Evolutionary conservation across 2,888 invertebrate genomes (phyloP).

Genomic region (Norana najaformis): DNA sequence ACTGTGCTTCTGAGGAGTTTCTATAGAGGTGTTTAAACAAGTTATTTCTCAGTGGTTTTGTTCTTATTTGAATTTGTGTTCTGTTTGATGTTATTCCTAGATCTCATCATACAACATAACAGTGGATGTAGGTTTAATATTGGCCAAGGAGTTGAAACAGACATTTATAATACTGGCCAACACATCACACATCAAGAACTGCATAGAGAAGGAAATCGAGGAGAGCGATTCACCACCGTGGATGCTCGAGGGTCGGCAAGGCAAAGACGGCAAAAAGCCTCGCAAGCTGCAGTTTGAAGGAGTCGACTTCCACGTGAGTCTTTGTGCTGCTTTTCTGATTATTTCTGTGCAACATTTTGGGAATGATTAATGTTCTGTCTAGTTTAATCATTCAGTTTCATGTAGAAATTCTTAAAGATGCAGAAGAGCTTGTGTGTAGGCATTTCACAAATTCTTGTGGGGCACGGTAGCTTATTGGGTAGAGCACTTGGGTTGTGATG

Average conservation of each 20-base stretch:
- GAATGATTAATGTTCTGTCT: background rate
- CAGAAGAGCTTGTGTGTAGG: background rate
- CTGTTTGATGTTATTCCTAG: background rate
- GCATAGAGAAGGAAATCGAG: slow-evolving; percentile 29
- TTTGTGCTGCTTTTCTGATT: background rate
- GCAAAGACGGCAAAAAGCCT: slow-evolving; percentile 45
- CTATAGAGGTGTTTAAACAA: background rate
- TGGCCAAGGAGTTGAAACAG: slow-evolving; percentile 70
- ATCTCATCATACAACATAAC: slow-evolving; percentile 65
- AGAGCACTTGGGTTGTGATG: too few relatives aligned
- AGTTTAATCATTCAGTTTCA: background rate
- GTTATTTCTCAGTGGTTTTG: background rate
- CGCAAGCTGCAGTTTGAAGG: slow-evolving; percentile 85
- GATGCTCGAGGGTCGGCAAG: slow-evolving; percentile 21
- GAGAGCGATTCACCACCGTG: slow-evolving; percentile 29
- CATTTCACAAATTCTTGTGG: background rate
- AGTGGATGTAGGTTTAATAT: slow-evolving; percentile 64
- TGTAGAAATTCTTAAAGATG: background rate
- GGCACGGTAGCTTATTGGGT: too few relatives aligned
- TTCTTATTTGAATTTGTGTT: background rate
- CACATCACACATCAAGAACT: background rate
- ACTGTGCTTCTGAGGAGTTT: background rate
- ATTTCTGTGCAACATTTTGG: background rate
- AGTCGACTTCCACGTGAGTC: slow-evolving; percentile 76
- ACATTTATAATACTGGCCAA: slow-evolving; percentile 74